A percentile compares a stretch with the other conserved stretches of the same genome.
Evolutionary conservation across 1,140 invertebrate genomes (phyloP).

Genomic region (Rhagoletis pomonella): DNA sequence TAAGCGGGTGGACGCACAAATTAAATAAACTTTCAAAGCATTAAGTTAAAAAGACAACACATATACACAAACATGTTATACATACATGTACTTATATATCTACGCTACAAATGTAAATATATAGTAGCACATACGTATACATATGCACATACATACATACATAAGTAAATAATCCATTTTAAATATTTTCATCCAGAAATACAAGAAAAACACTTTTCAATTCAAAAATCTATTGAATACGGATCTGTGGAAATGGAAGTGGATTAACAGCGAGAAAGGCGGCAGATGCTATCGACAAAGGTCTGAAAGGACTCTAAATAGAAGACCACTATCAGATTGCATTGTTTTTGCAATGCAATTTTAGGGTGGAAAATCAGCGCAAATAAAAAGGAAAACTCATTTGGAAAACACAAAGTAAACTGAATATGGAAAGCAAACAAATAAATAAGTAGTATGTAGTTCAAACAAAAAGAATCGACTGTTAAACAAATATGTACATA

Average conservation of each 20-base stretch:
- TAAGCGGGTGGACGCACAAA: neutral
- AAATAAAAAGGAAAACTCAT: neutral
- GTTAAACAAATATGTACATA: neutral
- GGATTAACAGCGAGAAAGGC: too few species aligned
- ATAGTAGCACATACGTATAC: neutral
- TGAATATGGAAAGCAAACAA: neutral
- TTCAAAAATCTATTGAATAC: too few species aligned
- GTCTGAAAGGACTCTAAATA: neutral
- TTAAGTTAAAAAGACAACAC: neutral
- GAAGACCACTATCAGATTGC: conserved; percentile 13
- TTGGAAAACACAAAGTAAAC: neutral
- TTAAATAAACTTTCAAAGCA: neutral
- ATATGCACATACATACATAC: neutral
- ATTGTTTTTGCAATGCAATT: conserved; percentile 36
- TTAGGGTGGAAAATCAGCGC: conserved; percentile 6
- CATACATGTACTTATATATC: neutral
- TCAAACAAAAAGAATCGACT: conserved; percentile 3
- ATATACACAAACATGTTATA: neutral
- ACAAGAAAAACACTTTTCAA: too few species aligned
- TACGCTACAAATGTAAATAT: neutral
- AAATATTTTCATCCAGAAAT: too few species aligned
- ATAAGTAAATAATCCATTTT: too few species aligned
- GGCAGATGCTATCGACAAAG: too few species aligned
- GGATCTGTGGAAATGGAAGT: too few species aligned
- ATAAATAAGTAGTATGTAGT: conserved; percentile 21